Percentiles rank a stretch among this genome's conserved stretches.
Conservation (phyloP, 2,888 invertebrate species). For the Tricholauxania praeusta region DNA sequence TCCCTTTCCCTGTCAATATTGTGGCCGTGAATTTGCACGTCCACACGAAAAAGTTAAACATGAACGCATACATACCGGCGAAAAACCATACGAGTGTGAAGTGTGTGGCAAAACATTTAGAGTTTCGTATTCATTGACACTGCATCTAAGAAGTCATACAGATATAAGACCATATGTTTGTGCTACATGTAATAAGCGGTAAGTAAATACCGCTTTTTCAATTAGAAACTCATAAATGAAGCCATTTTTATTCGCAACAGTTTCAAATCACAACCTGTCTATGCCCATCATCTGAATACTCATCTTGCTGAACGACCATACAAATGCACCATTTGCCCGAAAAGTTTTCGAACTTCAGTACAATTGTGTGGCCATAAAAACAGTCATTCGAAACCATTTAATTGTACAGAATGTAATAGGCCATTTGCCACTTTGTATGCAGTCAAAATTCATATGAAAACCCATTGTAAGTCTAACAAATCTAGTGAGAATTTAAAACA, state of each 20-base stretch:
- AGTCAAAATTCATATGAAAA: slow-evolving; percentile 81
- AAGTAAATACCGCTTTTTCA: slow-evolving; percentile 28
- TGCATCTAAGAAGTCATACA: slow-evolving; percentile 85
- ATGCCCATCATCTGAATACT: slow-evolving; percentile 81
- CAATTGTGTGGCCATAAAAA: slow-evolving; percentile 85
- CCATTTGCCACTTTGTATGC: slow-evolving; percentile 84
- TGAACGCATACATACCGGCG: slow-evolving; percentile 86
- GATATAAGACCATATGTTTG: slow-evolving; percentile 83
- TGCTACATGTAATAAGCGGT: slow-evolving; percentile 76
- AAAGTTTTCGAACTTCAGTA: slow-evolving; percentile 84
- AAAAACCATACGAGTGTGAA: slow-evolving; percentile 83
- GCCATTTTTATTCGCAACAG: slow-evolving; percentile 62
- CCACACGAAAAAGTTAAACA: slow-evolving; percentile 88
- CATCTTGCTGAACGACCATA: slow-evolving; percentile 83
- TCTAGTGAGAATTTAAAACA: slow-evolving; percentile 75
- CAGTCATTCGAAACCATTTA: slow-evolving; percentile 84
- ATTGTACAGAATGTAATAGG: slow-evolving; percentile 81
- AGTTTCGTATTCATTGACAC: slow-evolving; percentile 82
- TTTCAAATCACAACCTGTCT: slow-evolving; percentile 84
- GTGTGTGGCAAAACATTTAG: slow-evolving; percentile 85
- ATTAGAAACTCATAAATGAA: not conserved
- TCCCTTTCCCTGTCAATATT: slow-evolving; percentile 77
- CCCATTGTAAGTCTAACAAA: slow-evolving; percentile 73
- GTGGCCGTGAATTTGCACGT: slow-evolving; percentile 77
- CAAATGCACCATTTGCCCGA: slow-evolving; percentile 81